Evolutionary conservation across 2,888 invertebrate species (phyloP), one percentile per base, ranked within the genome.

Genomic region (Eueremaeus valkanovi): DNA sequence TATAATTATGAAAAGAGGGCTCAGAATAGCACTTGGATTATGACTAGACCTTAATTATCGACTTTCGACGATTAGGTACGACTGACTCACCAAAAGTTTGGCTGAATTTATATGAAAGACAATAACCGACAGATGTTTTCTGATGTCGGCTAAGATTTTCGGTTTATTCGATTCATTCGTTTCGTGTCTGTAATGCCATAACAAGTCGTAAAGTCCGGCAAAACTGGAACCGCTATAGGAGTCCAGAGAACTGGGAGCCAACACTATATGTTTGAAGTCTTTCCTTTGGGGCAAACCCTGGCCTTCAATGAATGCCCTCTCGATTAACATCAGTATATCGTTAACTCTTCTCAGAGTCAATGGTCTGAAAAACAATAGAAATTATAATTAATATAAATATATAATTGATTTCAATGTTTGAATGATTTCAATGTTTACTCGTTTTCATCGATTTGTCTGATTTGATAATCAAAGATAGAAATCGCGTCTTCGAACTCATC

Each of bases 241-340:
- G 21, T 63, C 63, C 29, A 63, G 16, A 63, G 63, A 63, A 63
- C 63, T 63, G 33, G 63, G 63, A 6, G 63, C 63, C 36, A 63
- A 33, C n/a, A 63, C 13, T 24, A 63, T 18, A 21, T 63, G 63
- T 29, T 63, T 31, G 9, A 13, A 33, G 33, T 63, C 36, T 33
- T 63, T 63, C 16, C 63, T 16, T 3, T n/a, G 33, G 2, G 63
- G 63, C 63, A 63, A 29, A 3, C 63, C 63, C 18, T 63, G 31
- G 11, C 16, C 18, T 1, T 63, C 63, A 36, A 36, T 36, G 36
- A 36, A 36, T 36, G 36, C 36, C 36, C 36, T 36, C 36, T 36
- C 36, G 36, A 36, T 36, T 36, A 11, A 36, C 36, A 36, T 36
- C 36, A 36, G 11, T 5, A 36, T 36, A 36, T 36, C 36, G 36